Percentiles rank a stretch among this genome's conserved stretches.
These are phyloP conservation scores for Buphagus erythrorhynchus DNA, from an alignment of 2,797 vertebrate genomes.

Conservation along the genomic window DNA sequence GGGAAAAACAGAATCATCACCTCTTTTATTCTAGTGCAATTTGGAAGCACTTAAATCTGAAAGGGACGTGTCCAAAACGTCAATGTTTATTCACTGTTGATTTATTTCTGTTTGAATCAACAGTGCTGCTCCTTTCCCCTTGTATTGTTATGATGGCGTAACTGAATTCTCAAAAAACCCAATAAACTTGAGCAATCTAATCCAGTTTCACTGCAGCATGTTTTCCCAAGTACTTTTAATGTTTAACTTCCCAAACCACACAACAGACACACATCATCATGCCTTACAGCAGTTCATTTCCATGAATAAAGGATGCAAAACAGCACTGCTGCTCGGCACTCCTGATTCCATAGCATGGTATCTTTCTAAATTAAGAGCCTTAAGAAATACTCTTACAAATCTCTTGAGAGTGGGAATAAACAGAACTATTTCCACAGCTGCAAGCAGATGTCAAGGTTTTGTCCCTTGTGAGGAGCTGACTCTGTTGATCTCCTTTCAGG, in stretches of 20 bases:
- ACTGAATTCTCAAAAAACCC: not conserved
- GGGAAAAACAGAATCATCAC: fast-evolving
- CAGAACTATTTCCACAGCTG: not conserved
- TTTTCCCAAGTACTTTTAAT: not conserved
- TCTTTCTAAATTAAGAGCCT: conserved; percentile 1
- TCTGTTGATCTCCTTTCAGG: not conserved
- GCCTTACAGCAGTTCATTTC: conserved; percentile 37
- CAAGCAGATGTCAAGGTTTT: not conserved
- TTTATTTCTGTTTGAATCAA: not conserved
- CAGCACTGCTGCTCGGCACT: not conserved
- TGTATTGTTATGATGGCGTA: not conserved
- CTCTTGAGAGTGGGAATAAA: conserved; percentile 10
- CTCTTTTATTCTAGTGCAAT: not conserved
- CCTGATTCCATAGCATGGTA: not conserved
- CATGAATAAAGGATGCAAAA: conserved; percentile 12
- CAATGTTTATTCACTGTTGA: not conserved
- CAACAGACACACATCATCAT: not conserved
- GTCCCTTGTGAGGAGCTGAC: not conserved
- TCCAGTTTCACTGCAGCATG: not conserved
- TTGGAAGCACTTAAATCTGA: not conserved
- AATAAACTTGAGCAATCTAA: not conserved
- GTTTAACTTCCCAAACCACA: conserved; percentile 32
- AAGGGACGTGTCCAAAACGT: not conserved
- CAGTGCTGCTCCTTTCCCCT: not conserved
- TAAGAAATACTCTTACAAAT: not conserved